Conservation (phyloP, 2,797 vertebrate genomes). For the Gadopsis marmoratus region DNA sequence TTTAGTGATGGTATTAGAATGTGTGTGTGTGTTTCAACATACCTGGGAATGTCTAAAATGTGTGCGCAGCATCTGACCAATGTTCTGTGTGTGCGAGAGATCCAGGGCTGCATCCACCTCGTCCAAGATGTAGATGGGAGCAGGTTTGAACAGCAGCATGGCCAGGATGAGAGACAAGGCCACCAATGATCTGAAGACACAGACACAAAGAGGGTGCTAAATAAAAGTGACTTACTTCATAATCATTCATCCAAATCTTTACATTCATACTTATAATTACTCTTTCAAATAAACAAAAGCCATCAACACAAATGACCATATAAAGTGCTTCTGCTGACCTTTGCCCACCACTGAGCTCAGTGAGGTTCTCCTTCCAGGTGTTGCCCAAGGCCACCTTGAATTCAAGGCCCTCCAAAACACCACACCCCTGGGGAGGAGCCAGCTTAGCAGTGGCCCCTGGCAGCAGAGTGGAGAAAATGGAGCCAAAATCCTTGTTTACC, state of each 20-base stretch:
- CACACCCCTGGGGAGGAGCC: conserved; percentile 84
- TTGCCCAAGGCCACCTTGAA: conserved; percentile 96
- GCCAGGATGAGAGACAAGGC: conserved; percentile 96
- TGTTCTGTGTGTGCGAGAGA: conserved; percentile 98
- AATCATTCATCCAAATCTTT: background rate
- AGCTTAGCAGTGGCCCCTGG: conserved; percentile 93
- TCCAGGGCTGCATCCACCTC: conserved; percentile 98
- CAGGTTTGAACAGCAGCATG: conserved; percentile 97
- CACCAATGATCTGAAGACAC: conserved; percentile 90
- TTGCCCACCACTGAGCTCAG: conserved; percentile 97
- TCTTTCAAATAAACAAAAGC: background rate
- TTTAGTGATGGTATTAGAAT: background rate
- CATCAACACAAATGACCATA: too few relatives aligned
- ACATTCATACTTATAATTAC: background rate
- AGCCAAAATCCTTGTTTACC: conserved; percentile 97
- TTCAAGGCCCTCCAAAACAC: conserved; percentile 89
- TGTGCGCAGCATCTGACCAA: conserved; percentile 95
- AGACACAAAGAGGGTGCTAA: background rate
- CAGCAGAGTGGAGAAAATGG: conserved; percentile 95
- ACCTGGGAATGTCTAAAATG: conserved; percentile 97
- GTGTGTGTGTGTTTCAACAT: background rate
- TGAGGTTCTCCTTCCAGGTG: conserved; percentile 97
- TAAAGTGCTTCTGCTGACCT: conserved; percentile 82
- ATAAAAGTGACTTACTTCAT: background rate
- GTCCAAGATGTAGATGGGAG: conserved; percentile 97